Evolutionary conservation across 2,797 vertebrate species (phyloP), one percentile per base, ranked within the genome.

Genomic region (Mionectes olivaceus): DNA sequence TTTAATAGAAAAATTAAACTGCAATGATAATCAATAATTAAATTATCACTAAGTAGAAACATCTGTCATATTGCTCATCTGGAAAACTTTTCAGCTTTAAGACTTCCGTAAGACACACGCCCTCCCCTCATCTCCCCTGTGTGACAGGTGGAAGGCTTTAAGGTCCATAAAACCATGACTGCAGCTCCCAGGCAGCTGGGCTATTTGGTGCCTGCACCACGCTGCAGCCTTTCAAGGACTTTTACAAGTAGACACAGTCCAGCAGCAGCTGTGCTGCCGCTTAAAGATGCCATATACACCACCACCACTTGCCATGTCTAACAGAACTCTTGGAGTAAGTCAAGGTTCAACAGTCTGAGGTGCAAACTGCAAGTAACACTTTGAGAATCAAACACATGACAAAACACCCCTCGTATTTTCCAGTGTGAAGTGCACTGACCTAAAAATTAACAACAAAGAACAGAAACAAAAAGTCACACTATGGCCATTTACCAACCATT

Each of bases 91-190:
- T 3, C 59, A 53, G 33, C 61, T 89, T 91, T 65, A 44, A 43
- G 57, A 44, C 41, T 49, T 87, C 19, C 0, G 0, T 17, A 27
- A 35, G 64, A 44, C 5, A 1, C 43, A 27, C 0, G 0, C 46
- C 23, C 50, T 69, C n/a, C 43, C 60, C 39, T 53, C 35, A 11
- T 23, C 37, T 61, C n/a, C 64, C 30, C 60, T 67, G 71, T 1
- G 3, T 37, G 82, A 74, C 85, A 93, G 93, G 68, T 74, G 75
- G 49, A 52, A 92, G 77, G 59, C 50, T 83, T 87, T 30, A 30
- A 52, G 33, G 44, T 16, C 82, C 68, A 21, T 32, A 13, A 75
- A 88, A 41, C 61, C 57, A 67, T 69, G 82, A 87, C 35, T 2
- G 4, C 93, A 95, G 90, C 85, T 83, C 79, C 32, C 85, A 91